These are phyloP conservation scores for Petaurus breviceps DNA, from an alignment of 2,113 vertebrate species.

Conservation along the genomic window DNA sequence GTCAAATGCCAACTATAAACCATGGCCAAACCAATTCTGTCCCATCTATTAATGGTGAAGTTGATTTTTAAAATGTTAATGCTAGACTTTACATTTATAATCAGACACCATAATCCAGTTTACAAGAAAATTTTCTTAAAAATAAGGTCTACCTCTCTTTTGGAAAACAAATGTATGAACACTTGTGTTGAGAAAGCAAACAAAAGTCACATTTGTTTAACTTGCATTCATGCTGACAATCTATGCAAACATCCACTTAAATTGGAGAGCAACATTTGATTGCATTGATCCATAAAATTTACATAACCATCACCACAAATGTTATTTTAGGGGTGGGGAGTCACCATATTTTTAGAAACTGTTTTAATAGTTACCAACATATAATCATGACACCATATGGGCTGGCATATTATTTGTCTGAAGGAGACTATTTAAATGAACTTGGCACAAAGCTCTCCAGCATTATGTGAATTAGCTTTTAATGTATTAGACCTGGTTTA, in stretches of 20 bases:
- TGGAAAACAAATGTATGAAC: constrained; percentile 46
- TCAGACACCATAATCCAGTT: neutral
- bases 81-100: neutral
- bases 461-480: constrained; percentile 80
- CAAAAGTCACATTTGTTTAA: constrained; percentile 57
- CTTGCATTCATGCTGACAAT: constrained; percentile 18
- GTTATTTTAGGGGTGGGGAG: constrained; percentile 50
- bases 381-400: constrained; percentile 68
- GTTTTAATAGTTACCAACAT: constrained; percentile 74
- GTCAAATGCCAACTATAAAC: neutral
- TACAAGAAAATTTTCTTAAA: neutral
- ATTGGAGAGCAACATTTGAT: constrained; percentile 64
- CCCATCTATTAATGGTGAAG: neutral
- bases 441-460: constrained; percentile 71
- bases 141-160: constrained; percentile 3
- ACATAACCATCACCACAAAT: constrained; percentile 65
- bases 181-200: constrained; percentile 55
- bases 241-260: neutral
- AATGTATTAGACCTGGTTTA: constrained; percentile 77
- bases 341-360: constrained; percentile 80
- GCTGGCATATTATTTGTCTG: constrained; percentile 82
- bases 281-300: constrained; percentile 72
- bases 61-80: constrained; percentile 36
- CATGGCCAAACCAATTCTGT: neutral
- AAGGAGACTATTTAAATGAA: constrained; percentile 74